Conservation (phyloP, 2,888 invertebrate species). For the Temnothorax unifasciatus region DNA sequence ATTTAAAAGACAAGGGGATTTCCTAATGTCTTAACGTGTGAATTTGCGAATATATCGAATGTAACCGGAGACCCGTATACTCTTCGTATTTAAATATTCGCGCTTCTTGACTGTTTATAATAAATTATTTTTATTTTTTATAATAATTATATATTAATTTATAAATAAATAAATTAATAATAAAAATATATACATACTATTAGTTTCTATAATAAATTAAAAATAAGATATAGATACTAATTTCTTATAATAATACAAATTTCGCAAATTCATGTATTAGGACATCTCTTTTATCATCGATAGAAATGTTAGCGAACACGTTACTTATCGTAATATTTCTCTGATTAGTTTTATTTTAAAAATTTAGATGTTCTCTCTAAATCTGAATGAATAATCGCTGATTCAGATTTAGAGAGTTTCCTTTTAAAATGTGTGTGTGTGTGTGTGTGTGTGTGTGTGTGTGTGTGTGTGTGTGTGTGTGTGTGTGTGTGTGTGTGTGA, state of each 20-base stretch:
- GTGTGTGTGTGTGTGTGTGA: no score
- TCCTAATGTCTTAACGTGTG: background rate
- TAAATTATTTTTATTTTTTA: background rate
- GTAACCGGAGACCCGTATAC: background rate
- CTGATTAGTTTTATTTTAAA: conserved; percentile 2
- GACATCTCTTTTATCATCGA: background rate
- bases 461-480: no score
- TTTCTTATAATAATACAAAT: background rate
- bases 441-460: no score
- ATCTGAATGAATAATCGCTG: no score
- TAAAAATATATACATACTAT: background rate
- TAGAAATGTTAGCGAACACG: background rate
- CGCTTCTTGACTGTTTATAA: background rate
- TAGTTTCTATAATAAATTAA: background rate
- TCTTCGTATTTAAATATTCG: background rate
- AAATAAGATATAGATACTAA: background rate
- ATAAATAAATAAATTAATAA: background rate
- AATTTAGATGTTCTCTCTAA: background rate
- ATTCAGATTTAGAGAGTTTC: no score
- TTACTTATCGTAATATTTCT: background rate
- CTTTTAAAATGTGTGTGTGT: no score
- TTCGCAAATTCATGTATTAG: background rate
- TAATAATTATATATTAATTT: background rate
- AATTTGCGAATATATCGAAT: background rate
- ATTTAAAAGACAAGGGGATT: background rate